Conservation (phyloP, 2,888 invertebrate genomes). For the Hetaerina titia region DNA sequence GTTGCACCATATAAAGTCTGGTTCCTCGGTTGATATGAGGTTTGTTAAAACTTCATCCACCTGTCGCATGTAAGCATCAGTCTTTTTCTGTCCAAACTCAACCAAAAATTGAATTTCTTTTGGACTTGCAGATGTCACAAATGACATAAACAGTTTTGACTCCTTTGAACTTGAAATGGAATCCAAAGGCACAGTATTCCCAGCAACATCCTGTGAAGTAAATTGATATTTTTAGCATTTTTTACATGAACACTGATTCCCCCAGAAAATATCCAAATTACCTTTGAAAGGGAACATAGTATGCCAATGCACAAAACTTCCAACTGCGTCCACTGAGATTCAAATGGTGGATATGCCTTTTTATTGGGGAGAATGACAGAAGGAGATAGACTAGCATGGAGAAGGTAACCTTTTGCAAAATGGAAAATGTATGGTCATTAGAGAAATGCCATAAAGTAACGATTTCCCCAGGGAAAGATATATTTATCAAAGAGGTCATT, state of each 20-base stretch:
- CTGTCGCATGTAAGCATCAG: neutral
- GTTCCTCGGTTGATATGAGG: neutral
- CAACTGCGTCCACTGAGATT: neutral
- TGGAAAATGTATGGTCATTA: too few relatives aligned
- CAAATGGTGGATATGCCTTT: neutral
- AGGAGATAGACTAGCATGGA: neutral
- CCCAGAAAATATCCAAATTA: neutral
- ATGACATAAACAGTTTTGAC: conserved; percentile 29
- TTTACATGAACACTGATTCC: neutral
- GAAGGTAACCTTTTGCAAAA: neutral
- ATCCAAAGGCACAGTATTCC: conserved; percentile 13
- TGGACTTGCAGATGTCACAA: neutral
- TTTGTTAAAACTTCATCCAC: conserved; percentile 18
- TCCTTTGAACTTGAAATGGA: neutral
- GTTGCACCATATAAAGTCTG: neutral
- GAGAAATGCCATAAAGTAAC: too few relatives aligned
- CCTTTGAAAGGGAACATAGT: neutral
- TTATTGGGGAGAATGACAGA: neutral
- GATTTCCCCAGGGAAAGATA: too few relatives aligned
- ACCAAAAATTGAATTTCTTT: neutral
- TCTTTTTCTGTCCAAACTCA: neutral
- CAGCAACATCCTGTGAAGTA: conserved; percentile 2
- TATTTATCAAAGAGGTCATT: too few relatives aligned
- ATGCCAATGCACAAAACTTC: neutral
- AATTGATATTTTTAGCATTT: neutral